Conservation (phyloP, 2,113 vertebrate species). For the Benitochromis conjunctus region DNA sequence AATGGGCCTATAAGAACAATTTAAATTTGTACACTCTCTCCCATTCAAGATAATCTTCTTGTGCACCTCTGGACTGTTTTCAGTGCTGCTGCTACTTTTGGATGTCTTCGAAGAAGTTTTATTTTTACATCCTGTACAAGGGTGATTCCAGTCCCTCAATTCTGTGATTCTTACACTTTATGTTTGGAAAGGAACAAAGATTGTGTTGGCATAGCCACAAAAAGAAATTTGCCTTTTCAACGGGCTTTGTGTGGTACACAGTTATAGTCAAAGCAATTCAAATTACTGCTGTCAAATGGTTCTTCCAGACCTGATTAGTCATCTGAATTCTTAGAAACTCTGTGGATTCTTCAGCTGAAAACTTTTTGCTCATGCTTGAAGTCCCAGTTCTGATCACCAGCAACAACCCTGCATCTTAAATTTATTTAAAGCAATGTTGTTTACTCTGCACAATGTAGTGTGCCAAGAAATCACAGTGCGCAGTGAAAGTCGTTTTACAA, state of each 20-base stretch:
- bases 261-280: neutral
- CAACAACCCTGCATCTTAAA: neutral
- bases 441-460: neutral
- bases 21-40: no score
- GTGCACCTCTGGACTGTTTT: no score
- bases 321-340: neutral
- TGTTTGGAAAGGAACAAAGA: no score
- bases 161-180: no score
- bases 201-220: no score
- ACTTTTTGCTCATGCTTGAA: neutral
- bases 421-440: neutral
- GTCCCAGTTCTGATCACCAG: neutral
- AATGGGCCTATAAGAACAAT: no score
- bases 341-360: neutral
- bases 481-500: neutral
- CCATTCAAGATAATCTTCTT: no score
- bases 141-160: no score
- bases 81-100: no score
- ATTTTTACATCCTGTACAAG: no score
- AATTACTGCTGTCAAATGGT: neutral
- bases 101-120: no score
- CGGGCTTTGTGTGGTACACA: neutral
- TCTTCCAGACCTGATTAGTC: neutral
- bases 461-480: neutral
- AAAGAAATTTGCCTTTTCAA: neutral